Evolutionary conservation across 2,888 invertebrate species (phyloP).

Genomic region (Exephanes ischioxanthus): DNA sequence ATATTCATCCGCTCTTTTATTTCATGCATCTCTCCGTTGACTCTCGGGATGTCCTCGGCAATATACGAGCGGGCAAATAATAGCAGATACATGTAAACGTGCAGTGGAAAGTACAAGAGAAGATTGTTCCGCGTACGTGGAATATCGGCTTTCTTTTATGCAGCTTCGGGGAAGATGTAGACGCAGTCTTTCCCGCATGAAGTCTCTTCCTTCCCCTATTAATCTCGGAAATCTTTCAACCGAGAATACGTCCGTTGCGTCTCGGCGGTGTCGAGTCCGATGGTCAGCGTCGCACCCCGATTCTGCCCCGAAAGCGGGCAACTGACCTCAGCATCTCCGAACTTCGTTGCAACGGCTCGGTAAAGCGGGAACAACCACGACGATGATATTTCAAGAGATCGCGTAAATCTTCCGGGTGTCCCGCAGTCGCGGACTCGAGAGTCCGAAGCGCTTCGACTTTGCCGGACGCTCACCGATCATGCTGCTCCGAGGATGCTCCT

Average conservation of each 20-base stretch:
- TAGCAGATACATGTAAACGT: neutral
- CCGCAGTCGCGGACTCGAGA: slow-evolving; percentile 23
- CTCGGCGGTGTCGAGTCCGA: neutral
- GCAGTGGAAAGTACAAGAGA: neutral
- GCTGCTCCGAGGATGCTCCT: slow-evolving; percentile 2
- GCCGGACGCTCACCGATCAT: slow-evolving; percentile 25
- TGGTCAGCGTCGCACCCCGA: slow-evolving; percentile 32
- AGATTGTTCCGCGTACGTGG: slow-evolving; percentile 36
- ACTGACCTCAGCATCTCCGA: slow-evolving; percentile 48
- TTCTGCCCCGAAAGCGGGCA: slow-evolving; percentile 3
- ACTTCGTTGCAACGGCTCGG: slow-evolving; percentile 28
- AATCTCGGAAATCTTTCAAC: slow-evolving; percentile 40
- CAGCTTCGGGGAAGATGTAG: slow-evolving; percentile 26
- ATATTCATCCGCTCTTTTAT: slow-evolving; percentile 54
- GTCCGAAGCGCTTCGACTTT: slow-evolving; percentile 33
- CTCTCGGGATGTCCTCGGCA: neutral
- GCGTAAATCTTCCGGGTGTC: slow-evolving; percentile 66
- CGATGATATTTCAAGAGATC: slow-evolving; percentile 67
- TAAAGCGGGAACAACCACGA: slow-evolving; percentile 25
- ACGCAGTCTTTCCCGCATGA: neutral
- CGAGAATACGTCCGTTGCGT: slow-evolving; percentile 2
- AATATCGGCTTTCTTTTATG: slow-evolving; percentile 35
- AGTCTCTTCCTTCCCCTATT: neutral
- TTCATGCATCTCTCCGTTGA: slow-evolving; percentile 31
- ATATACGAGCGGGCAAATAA: slow-evolving; percentile 6